A percentile compares a stretch with the other conserved stretches of the same genome.
phyloP scores from a whole-genome alignment of 1,140 invertebrate species.

The Onthophagus taurus region DNA sequence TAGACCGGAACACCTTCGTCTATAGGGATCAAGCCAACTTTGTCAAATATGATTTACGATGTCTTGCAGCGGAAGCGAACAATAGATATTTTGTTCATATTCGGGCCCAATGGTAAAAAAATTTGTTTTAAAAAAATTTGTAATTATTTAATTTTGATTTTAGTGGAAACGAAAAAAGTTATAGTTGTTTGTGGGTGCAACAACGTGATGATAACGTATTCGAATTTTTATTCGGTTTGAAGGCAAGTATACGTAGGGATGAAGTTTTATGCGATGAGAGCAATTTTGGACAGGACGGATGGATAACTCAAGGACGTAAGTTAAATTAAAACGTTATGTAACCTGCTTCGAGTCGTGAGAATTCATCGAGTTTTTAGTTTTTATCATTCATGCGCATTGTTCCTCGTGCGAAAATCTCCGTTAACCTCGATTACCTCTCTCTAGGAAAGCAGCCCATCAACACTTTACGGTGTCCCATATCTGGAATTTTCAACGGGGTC shows the following conservation, averaged over 20 bases:
- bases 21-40: conserved; percentile 56
- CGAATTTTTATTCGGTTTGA: conserved; percentile 50
- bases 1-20: conserved; percentile 50
- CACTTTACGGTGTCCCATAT: conserved; percentile 50
- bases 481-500: conserved; percentile 55
- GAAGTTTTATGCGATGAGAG: conserved; percentile 38
- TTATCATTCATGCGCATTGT: too few relatives aligned
- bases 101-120: conserved; percentile 44
- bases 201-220: conserved; percentile 54
- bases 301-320: conserved; percentile 60
- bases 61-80: conserved; percentile 36
- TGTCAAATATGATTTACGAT: conserved; percentile 53
- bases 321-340: too few relatives aligned
- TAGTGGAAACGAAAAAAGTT: conserved; percentile 52
- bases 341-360: too few relatives aligned
- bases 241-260: conserved; percentile 31
- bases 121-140: conserved; percentile 2
- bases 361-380: too few relatives aligned
- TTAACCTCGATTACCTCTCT: conserved; percentile 17
- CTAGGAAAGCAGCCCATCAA: conserved; percentile 41
- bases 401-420: too few relatives aligned
- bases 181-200: conserved; percentile 54
- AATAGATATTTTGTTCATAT: conserved; percentile 44
- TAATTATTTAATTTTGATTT: neutral
- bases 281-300: conserved; percentile 44